phyloP scores from a whole-genome alignment of 2,888 invertebrate genomes.

The Syrphus vitripennis region DNA sequence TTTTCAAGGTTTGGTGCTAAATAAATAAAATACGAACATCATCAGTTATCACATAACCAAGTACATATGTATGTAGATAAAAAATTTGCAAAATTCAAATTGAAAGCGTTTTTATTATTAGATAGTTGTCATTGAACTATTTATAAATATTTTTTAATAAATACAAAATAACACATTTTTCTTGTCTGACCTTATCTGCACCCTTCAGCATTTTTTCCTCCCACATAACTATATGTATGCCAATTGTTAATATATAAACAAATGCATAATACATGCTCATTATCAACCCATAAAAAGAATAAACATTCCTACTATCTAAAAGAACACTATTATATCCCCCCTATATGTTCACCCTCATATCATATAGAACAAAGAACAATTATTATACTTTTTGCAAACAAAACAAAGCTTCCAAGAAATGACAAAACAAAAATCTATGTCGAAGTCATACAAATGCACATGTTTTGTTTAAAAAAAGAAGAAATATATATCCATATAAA shows the following conservation, averaged over 20 bases:
- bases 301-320: too few species aligned
- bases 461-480: not conserved
- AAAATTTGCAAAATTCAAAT: too few species aligned
- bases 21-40: too few species aligned
- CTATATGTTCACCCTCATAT: not conserved
- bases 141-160: not conserved
- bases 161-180: not conserved
- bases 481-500: not conserved
- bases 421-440: slow-evolving; percentile 22
- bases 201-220: not conserved
- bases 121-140: not conserved
- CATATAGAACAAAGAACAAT: not conserved
- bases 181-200: not conserved
- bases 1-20: too few species aligned
- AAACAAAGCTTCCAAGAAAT: slow-evolving; percentile 11
- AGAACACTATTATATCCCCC: not conserved
- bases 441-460: slow-evolving; percentile 25
- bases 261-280: not conserved
- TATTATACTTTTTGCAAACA: slow-evolving; percentile 19
- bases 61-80: too few species aligned
- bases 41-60: too few species aligned
- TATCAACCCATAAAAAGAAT: slow-evolving; percentile 1
- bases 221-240: not conserved
- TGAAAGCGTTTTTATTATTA: not conserved
- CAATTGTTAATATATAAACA: not conserved